phyloP scores from a whole-genome alignment of 2,888 invertebrate genomes.

The Esperia sulphurella region DNA sequence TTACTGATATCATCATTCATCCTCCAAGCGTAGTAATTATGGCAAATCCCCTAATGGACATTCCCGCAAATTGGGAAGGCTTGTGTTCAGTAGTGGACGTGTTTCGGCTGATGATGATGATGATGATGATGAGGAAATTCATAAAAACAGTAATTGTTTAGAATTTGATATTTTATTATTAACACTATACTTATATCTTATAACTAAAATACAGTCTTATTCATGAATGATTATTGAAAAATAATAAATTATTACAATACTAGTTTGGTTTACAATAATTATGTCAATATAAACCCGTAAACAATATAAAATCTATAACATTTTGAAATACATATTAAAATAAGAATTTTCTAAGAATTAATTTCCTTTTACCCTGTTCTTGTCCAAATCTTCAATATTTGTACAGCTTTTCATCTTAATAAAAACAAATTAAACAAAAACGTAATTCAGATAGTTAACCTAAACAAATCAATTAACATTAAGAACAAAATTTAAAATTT shows the following conservation, averaged over 20 bases:
- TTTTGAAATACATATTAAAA: constrained; percentile 2
- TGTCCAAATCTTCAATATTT: constrained; percentile 17
- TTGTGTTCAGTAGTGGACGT: too few relatives aligned
- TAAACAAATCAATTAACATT: constrained; percentile 1
- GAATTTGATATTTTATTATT: constrained; percentile 9
- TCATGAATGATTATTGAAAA: constrained; percentile 8
- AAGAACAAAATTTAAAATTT: constrained; percentile 1
- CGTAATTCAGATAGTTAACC: background rate
- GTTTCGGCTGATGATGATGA: too few relatives aligned
- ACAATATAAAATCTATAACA: constrained; percentile 12
- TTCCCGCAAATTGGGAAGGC: too few relatives aligned
- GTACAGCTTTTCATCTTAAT: constrained; percentile 12
- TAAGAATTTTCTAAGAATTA: background rate
- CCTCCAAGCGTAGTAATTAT: too few relatives aligned
- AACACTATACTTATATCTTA: constrained; percentile 21
- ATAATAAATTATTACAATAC: constrained; percentile 17
- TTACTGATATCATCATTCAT: too few relatives aligned
- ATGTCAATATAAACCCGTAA: constrained; percentile 46
- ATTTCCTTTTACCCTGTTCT: constrained; percentile 13
- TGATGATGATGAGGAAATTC: too few relatives aligned
- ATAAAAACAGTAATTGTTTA: too few relatives aligned
- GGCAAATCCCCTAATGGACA: too few relatives aligned
- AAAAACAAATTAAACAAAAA: constrained; percentile 5
- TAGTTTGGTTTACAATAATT: constrained; percentile 31
- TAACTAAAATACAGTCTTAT: constrained; percentile 36